A percentile compares a stretch with the other conserved stretches of the same genome.
These are phyloP conservation scores for Diceros bicornis DNA, from an alignment of 2,797 vertebrate species.

Conservation along the genomic window DNA sequence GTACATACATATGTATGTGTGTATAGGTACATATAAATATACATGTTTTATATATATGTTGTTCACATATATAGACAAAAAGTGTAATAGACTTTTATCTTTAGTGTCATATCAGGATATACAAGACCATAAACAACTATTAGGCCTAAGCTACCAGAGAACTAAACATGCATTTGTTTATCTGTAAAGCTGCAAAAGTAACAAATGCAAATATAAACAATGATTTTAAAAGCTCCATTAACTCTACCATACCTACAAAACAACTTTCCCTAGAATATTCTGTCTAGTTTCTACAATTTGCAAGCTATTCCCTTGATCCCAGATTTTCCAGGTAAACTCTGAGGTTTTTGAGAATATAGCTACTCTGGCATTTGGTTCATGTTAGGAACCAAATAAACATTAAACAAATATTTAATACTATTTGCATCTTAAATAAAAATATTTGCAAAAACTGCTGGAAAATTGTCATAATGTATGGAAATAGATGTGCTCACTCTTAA, in stretches of 20 bases:
- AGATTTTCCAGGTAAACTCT: neutral
- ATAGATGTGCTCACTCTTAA: neutral
- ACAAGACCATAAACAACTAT: neutral
- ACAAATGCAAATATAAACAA: neutral
- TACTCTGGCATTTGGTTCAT: neutral
- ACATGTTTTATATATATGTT: too few relatives aligned
- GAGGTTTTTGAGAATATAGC: accelerated
- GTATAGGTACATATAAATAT: too few relatives aligned
- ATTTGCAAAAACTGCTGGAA: neutral
- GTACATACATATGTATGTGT: neutral
- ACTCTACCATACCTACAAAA: neutral
- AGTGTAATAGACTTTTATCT: neutral
- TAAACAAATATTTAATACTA: neutral
- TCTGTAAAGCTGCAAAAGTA: neutral
- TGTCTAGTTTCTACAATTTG: neutral
- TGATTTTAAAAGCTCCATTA: neutral
- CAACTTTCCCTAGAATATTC: neutral
- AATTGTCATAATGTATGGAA: neutral
- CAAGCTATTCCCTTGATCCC: neutral
- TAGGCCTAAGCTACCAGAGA: neutral
- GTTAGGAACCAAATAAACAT: neutral
- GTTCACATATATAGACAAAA: neutral
- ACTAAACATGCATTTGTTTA: neutral
- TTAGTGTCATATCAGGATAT: neutral
- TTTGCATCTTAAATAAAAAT: neutral